Conservation (phyloP, 2,113 vertebrate genomes). For the Sterna hirundo region DNA sequence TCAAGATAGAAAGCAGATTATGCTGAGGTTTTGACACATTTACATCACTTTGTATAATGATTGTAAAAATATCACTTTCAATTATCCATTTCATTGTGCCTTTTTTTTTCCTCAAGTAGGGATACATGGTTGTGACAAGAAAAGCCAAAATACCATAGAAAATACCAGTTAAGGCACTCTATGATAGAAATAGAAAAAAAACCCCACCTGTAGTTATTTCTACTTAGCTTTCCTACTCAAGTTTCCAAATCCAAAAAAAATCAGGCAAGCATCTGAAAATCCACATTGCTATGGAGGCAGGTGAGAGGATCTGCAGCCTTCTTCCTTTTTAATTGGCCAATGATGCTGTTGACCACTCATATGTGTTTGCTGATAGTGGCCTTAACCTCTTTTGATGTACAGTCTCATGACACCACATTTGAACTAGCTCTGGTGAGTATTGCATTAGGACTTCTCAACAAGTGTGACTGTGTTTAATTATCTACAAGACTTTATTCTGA, state of each 20-base stretch:
- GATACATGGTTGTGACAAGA: accelerated
- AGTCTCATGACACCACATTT: not conserved
- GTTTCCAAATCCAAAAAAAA: not conserved
- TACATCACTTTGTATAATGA: not conserved
- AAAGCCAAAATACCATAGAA: not conserved
- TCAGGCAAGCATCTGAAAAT: not conserved
- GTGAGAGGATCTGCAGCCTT: not conserved
- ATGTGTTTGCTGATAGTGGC: not conserved
- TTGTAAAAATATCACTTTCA: not conserved
- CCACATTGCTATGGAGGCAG: not conserved
- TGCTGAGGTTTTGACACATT: not conserved
- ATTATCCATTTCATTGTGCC: not conserved
- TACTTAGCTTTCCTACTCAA: not conserved
- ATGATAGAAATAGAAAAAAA: not conserved
- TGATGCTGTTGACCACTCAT: not conserved
- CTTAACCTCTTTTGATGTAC: not conserved
- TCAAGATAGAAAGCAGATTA: not conserved
- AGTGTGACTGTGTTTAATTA: not conserved
- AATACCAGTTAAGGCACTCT: not conserved
- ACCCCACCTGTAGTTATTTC: not conserved
- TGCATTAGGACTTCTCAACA: not conserved
- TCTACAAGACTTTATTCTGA: not conserved
- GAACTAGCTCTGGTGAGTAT: not conserved
- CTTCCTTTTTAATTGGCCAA: not conserved
- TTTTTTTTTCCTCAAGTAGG: not conserved